phyloP scores from a whole-genome alignment of 2,113 vertebrate genomes.

The Syngnathoides biaculeatus region DNA sequence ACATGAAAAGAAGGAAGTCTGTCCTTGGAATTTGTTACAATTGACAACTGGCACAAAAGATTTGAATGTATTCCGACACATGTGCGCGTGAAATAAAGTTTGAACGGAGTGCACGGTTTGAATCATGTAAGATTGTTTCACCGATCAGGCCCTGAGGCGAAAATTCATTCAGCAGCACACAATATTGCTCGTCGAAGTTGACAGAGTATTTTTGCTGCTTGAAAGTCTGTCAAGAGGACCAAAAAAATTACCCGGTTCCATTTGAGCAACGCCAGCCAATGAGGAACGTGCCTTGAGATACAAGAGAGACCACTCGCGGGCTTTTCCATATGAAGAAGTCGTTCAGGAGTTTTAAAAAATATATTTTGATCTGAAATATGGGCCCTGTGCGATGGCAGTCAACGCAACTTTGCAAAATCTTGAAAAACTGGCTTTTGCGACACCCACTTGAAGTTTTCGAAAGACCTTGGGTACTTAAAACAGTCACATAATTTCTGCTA shows the following conservation, averaged over 20 bases:
- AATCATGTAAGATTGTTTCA: slow-evolving; percentile 8
- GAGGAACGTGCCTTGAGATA: not conserved
- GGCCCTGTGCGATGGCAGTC: not conserved
- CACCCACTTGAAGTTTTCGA: not conserved
- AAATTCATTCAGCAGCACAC: not conserved
- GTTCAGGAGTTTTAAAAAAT: not conserved
- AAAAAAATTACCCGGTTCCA: not conserved
- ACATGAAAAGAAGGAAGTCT: slow-evolving; percentile 34
- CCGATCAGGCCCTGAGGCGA: not conserved
- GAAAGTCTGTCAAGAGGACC: slow-evolving; percentile 2
- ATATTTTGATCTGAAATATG: not conserved
- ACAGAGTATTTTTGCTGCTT: not conserved
- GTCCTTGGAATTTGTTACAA: slow-evolving; percentile 13
- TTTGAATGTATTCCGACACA: not conserved
- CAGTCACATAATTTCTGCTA: not conserved
- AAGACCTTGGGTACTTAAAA: not conserved
- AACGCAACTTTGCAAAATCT: not conserved
- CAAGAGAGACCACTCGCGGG: not conserved
- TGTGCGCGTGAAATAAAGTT: not conserved
- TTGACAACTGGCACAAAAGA: slow-evolving; percentile 19
- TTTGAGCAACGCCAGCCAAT: not conserved
- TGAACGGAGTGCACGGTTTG: not conserved
- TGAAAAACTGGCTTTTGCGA: not conserved
- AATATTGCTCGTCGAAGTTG: slow-evolving; percentile 33
- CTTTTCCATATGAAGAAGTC: too few relatives aligned